Conservation (phyloP, 2,888 invertebrate genomes). For the Gryllus longicercus region DNA sequence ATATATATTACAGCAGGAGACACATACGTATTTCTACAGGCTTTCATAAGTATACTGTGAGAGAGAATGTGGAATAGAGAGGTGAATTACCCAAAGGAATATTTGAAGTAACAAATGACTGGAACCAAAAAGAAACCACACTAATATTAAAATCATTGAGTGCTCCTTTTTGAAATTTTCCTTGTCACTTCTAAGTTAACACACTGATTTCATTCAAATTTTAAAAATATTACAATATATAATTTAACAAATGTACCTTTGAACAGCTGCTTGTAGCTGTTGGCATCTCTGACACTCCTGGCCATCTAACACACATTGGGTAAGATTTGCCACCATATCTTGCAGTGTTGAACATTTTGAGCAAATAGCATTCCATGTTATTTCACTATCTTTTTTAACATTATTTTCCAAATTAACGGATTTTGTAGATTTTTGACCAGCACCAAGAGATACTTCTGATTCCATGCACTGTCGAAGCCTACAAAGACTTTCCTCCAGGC, state of each 20-base stretch:
- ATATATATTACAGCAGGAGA: too few relatives aligned
- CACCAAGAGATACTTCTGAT: slow-evolving; percentile 20
- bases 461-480: slow-evolving; percentile 20
- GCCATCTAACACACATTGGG: slow-evolving; percentile 45
- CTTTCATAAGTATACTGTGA: too few relatives aligned
- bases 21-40: too few relatives aligned
- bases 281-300: slow-evolving; percentile 52
- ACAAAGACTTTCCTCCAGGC: slow-evolving; percentile 21
- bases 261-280: slow-evolving; percentile 52
- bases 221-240: too few relatives aligned
- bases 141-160: too few relatives aligned
- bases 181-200: too few relatives aligned
- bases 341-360: slow-evolving; percentile 57
- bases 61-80: too few relatives aligned
- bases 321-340: slow-evolving; percentile 53
- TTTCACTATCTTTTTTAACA: neutral
- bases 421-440: neutral
- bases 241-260: slow-evolving; percentile 46
- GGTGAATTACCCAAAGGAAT: too few relatives aligned
- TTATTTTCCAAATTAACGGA: neutral
- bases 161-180: too few relatives aligned
- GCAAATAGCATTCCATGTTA: slow-evolving; percentile 53
- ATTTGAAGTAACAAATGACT: too few relatives aligned
- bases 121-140: too few relatives aligned
- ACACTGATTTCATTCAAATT: too few relatives aligned